A percentile compares a stretch with the other conserved stretches of the same genome.
phyloP scores from a whole-genome alignment of 1,140 invertebrate species.

The Drosophila equinoxialis region DNA sequence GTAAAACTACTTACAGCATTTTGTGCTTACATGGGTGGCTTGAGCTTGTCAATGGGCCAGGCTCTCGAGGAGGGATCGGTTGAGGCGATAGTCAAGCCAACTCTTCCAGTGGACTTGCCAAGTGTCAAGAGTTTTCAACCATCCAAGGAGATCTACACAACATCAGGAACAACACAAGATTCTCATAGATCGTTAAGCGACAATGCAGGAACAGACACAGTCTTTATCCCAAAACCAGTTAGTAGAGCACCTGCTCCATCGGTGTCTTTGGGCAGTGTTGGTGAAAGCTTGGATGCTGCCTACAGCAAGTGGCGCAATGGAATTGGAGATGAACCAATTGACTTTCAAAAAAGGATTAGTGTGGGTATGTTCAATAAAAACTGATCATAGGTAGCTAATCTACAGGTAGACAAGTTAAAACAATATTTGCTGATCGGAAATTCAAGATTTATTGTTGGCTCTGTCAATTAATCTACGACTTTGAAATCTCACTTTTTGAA shows the following conservation, averaged over 20 bases:
- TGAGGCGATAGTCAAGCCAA: slow-evolving; percentile 1
- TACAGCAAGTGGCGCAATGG: slow-evolving; percentile 66
- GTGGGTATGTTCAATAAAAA: slow-evolving; percentile 59
- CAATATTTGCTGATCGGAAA: no score
- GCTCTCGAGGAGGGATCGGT: slow-evolving; percentile 26
- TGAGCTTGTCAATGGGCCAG: slow-evolving; percentile 13
- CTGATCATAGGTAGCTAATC: no score
- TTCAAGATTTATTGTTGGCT: no score
- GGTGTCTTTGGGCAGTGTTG: slow-evolving; percentile 49
- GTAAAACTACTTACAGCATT: slow-evolving; percentile 39
- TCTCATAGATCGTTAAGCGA: not conserved
- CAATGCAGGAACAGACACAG: slow-evolving; percentile 12
- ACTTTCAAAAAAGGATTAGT: slow-evolving; percentile 63
- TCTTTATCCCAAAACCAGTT: slow-evolving; percentile 28
- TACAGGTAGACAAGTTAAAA: no score
- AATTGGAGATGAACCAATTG: not conserved
- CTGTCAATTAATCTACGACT: no score
- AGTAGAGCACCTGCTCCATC: not conserved
- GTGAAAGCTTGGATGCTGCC: slow-evolving; percentile 56
- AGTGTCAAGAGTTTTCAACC: slow-evolving; percentile 69
- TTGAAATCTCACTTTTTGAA: no score
- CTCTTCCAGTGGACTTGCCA: slow-evolving; percentile 31
- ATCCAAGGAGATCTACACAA: slow-evolving; percentile 68
- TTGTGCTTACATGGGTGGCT: slow-evolving; percentile 24
- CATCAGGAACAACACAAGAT: slow-evolving; percentile 41